Conservation (phyloP, 2,113 vertebrate genomes). For the Hypomesus transpacificus region DNA sequence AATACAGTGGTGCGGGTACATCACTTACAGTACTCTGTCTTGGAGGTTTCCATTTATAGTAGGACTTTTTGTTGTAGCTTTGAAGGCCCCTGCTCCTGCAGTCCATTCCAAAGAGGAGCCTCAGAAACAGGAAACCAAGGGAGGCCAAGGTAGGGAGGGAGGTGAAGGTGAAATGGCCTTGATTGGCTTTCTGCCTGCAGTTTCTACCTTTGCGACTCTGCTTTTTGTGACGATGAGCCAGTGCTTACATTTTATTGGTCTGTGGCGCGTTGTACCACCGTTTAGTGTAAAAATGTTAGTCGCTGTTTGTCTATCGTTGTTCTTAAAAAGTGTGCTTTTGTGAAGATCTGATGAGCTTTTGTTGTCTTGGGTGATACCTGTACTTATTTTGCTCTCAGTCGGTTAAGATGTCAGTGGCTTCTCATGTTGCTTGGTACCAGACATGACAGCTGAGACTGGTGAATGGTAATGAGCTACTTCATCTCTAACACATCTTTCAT, state of each 20-base stretch:
- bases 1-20: too few relatives aligned
- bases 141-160: not conserved
- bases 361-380: not conserved
- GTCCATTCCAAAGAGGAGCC: not conserved
- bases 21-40: not conserved
- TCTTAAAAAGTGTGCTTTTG: not conserved
- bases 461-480: too few relatives aligned
- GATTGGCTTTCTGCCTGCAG: not conserved
- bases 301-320: not conserved
- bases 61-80: constrained; percentile 4
- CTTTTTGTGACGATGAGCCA: not conserved
- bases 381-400: not conserved
- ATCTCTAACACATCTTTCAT: too few relatives aligned
- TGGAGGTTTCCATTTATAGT: not conserved
- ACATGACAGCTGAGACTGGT: too few relatives aligned
- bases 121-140: not conserved
- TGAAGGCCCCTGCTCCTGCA: constrained; percentile 26
- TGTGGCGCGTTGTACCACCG: not conserved
- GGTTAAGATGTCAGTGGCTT: not conserved
- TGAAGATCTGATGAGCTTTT: not conserved
- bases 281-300: not conserved
- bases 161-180: not conserved
- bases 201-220: not conserved
- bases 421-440: not conserved
- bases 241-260: not conserved